Evolutionary conservation across 2,113 vertebrate species (phyloP).

Genomic region (Hyperoodon ampullatus): DNA sequence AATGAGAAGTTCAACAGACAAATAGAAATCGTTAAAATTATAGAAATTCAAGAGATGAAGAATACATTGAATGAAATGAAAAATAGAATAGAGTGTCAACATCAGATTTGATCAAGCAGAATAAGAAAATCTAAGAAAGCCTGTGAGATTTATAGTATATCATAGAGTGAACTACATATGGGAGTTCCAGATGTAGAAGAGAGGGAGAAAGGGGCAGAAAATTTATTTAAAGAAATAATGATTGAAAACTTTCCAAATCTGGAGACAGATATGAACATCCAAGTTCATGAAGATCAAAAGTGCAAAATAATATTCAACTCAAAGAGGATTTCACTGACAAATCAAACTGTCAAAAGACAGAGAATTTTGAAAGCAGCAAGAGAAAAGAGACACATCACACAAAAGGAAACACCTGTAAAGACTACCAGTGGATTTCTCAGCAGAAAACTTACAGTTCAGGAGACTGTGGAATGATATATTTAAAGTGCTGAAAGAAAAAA

Average conservation of each 20-base stretch:
- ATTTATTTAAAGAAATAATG: background rate
- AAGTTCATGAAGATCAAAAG: background rate
- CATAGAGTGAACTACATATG: background rate
- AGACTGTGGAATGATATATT: background rate
- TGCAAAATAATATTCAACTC: background rate
- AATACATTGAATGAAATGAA: background rate
- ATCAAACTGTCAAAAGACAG: background rate
- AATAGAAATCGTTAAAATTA: background rate
- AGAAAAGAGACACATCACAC: background rate
- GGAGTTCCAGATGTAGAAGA: background rate
- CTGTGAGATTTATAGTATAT: background rate
- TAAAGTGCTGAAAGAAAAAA: background rate
- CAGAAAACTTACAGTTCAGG: background rate
- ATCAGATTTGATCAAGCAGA: background rate
- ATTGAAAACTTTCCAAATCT: background rate
- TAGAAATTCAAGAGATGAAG: background rate
- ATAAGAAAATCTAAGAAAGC: background rate
- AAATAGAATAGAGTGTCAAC: background rate
- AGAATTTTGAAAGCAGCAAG: background rate
- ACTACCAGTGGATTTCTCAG: background rate
- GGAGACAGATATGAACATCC: background rate
- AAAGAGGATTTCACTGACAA: background rate
- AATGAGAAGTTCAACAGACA: background rate
- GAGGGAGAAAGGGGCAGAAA: background rate
- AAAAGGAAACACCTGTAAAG: background rate